Percentiles rank a stretch among this genome's conserved stretches.
Evolutionary conservation across 2,113 vertebrate genomes (phyloP).

Genomic region (Crotalus helleri): DNA sequence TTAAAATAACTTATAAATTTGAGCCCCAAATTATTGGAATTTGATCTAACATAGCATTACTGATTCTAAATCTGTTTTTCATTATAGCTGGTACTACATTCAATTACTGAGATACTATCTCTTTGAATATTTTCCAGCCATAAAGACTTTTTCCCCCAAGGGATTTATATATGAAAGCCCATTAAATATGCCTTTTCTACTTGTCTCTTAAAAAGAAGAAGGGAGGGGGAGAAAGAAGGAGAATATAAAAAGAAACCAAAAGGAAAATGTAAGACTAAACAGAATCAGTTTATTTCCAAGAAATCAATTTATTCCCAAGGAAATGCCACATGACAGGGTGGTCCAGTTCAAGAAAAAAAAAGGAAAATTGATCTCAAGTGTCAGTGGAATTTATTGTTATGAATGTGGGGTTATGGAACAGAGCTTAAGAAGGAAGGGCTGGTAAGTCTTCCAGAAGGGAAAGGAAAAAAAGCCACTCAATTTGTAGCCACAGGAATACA

Average conservation of each 20-base stretch:
- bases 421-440: neutral
- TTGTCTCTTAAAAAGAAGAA: neutral
- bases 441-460: neutral
- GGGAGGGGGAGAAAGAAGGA: neutral
- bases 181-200: constrained; percentile 34
- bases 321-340: neutral
- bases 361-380: neutral
- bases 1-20: constrained; percentile 19
- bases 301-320: neutral
- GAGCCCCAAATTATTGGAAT: constrained; percentile 34
- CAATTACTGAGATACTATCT: constrained; percentile 57
- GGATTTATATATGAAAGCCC: constrained; percentile 36
- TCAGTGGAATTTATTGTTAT: neutral
- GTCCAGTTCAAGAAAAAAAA: neutral
- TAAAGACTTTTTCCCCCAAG: constrained; percentile 35
- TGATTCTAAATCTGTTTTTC: constrained; percentile 17
- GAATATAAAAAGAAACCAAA: neutral
- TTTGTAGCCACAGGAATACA: neutral
- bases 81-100: constrained; percentile 46
- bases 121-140: constrained; percentile 50
- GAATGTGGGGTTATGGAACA: neutral
- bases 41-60: constrained; percentile 29
- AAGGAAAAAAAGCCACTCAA: neutral
- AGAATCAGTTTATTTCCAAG: neutral
- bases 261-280: constrained; percentile 2